These are phyloP conservation scores for Australoheros scitulus DNA, from an alignment of 2,113 vertebrate species.

Conservation along the genomic window DNA sequence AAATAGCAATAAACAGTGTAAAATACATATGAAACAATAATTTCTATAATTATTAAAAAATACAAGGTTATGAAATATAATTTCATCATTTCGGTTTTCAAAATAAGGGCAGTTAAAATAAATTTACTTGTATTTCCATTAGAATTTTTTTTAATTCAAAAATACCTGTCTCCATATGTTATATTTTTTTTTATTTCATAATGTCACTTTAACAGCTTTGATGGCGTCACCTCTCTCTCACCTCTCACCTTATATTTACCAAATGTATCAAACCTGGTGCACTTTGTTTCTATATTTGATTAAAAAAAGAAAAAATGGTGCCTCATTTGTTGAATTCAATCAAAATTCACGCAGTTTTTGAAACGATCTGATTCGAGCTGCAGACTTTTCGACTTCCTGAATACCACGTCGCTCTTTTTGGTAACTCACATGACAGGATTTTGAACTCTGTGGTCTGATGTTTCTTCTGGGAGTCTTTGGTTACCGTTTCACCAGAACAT, in stretches of 20 bases:
- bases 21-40: no score
- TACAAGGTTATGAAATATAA: no score
- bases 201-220: background rate
- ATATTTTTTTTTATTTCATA: background rate
- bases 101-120: no score
- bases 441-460: background rate
- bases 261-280: no score
- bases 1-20: no score
- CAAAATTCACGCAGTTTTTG: background rate
- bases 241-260: no score
- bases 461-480: background rate
- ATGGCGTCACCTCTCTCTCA: background rate
- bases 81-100: no score
- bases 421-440: background rate
- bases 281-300: background rate
- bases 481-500: background rate
- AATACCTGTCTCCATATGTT: background rate
- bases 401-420: background rate
- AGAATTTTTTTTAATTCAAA: background rate
- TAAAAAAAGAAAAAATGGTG: background rate
- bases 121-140: background rate
- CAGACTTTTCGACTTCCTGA: background rate
- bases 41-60: no score
- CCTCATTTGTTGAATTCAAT: background rate
- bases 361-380: accelerated